These are phyloP conservation scores for Drosophila truncata DNA, from an alignment of 1,140 invertebrate species.

Conservation along the genomic window DNA sequence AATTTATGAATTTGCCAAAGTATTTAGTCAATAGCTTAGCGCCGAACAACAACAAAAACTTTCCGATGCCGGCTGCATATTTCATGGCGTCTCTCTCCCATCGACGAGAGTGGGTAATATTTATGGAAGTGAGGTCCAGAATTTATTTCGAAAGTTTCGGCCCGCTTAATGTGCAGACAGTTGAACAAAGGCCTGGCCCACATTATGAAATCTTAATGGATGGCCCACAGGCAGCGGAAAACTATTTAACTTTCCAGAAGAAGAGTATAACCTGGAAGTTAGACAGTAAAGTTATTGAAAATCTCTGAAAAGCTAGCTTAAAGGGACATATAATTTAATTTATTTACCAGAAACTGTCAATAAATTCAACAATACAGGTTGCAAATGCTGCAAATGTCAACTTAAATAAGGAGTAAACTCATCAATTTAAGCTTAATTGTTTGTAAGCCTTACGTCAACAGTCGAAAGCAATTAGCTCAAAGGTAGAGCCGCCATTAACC, in stretches of 20 bases:
- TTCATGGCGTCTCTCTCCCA: conserved; percentile 55
- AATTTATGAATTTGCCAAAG: conserved; percentile 83
- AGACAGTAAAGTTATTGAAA: background rate
- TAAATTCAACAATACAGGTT: background rate
- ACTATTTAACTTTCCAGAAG: conserved; percentile 14
- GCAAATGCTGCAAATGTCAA: background rate
- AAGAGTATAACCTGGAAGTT: background rate
- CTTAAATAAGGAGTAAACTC: background rate
- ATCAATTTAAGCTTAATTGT: background rate
- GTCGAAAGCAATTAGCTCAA: conserved; percentile 21
- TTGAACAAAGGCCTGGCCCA: conserved; percentile 21
- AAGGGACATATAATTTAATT: background rate
- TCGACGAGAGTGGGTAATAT: conserved; percentile 65
- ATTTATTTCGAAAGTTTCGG: conserved; percentile 75
- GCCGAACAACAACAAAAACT: conserved; percentile 48
- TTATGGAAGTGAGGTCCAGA: conserved; percentile 61
- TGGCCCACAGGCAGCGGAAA: conserved; percentile 1
- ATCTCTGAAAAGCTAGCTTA: background rate
- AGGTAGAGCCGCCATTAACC: conserved; percentile 12
- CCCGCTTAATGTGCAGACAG: conserved; percentile 61
- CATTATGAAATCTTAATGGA: conserved; percentile 61
- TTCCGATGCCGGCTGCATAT: conserved; percentile 65
- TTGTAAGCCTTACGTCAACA: conserved; percentile 1
- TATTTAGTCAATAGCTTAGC: conserved; percentile 82
- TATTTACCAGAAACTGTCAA: background rate